These are phyloP conservation scores for Syrphus vitripennis DNA, from an alignment of 2,888 invertebrate genomes.

Conservation along the genomic window DNA sequence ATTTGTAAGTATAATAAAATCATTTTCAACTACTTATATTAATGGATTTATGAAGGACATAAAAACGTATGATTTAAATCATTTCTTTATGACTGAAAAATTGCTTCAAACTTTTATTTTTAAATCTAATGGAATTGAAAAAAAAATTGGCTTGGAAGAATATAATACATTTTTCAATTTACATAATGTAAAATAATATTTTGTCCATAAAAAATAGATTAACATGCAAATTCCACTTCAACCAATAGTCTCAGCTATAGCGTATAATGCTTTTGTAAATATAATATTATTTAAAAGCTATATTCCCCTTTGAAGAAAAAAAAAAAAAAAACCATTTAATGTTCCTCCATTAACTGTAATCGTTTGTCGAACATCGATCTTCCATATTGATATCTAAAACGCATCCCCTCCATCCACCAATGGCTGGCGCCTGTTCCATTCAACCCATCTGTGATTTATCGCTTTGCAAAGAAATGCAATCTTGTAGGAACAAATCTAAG, in stretches of 20 bases:
- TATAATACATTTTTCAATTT: neutral
- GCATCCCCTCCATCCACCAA: slow-evolving; percentile 20
- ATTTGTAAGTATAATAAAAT: no score
- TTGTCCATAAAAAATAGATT: neutral
- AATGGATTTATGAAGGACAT: no score
- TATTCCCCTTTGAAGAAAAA: neutral
- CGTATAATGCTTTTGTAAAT: neutral
- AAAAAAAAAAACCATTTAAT: slow-evolving; percentile 32
- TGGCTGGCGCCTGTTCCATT: neutral
- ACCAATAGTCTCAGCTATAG: neutral
- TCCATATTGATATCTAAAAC: slow-evolving; percentile 60
- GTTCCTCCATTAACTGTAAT: slow-evolving; percentile 59
- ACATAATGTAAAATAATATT: neutral
- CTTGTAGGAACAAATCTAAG: slow-evolving; percentile 63
- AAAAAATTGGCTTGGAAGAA: no score
- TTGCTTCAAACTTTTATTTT: no score
- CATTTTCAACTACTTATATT: no score
- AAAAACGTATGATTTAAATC: no score
- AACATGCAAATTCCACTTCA: neutral
- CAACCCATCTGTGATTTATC: slow-evolving; percentile 64
- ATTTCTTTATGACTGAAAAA: no score
- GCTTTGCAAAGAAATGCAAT: slow-evolving; percentile 67
- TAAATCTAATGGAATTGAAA: no score
- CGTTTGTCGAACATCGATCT: slow-evolving; percentile 61
- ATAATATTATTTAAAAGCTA: neutral